Base-by-base conservation (phyloP, 2,888 invertebrate genomes). In the Drepana falcataria region DNA sequence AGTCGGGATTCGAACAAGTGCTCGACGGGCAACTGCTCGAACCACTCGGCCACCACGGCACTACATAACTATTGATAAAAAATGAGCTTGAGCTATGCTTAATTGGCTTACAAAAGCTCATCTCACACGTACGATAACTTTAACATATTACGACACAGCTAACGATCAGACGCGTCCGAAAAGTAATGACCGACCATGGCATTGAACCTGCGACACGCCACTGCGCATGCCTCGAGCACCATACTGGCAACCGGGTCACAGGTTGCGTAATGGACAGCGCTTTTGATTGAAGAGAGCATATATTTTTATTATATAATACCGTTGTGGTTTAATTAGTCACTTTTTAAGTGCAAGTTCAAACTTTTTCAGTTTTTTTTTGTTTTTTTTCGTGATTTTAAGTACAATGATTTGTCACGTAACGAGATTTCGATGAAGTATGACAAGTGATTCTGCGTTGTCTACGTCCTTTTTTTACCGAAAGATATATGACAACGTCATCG, bases 171-270 rank as follows among this genome's bases (percentile, higher is more conserved):
- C 68, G 70, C 73, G 63, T 66, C 59, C 51, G 53, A 37, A 52
- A 53, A 53, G 59, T 63, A 66, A 71, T 69, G 68, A 66, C 64
- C 67, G 77, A 57, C 77, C 83, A 68, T 82, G 81, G 83, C 84
- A 83, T 66, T 85, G 82, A 85, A 83, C 83, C 70, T 72, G 52
- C 53, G 59, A 59, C 48, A 65, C 57, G 56, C 60, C 60, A 64
- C 55, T 61, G 69, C 66, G 62, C 58, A 57, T 54, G 65, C 64
- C 59, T 55, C 60, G 63, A 69, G 62, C 66, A 65, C 68, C 73
- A 58, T 67, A 75, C 69, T 72, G 73, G 61, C 65, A 66, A 61
- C 60, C 58, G 35, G 53, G 55, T 57, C 57, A 56, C 59, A 58
- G 54, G 48, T 59, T 54, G 40, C 5, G 40, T 48, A 34, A 48